phyloP scores from a whole-genome alignment of 1,140 invertebrate genomes.

The Arctopsyche grandis region DNA sequence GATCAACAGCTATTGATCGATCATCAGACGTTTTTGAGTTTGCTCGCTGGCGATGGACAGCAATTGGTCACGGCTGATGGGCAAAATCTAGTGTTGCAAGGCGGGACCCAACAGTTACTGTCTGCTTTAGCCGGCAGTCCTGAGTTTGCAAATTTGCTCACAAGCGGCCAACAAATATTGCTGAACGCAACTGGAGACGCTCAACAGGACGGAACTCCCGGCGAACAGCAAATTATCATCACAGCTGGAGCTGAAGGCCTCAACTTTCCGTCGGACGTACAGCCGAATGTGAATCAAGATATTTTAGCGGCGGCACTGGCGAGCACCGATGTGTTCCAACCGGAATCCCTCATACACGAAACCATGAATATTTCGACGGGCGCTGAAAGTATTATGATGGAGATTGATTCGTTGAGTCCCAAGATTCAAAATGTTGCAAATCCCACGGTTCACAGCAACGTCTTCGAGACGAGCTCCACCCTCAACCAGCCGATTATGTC shows the following conservation, averaged over 20 bases:
- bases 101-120: slow-evolving; percentile 46
- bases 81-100: slow-evolving; percentile 49
- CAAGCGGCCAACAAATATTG: slow-evolving; percentile 59
- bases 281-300: slow-evolving; percentile 70
- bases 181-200: slow-evolving; percentile 54
- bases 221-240: slow-evolving; percentile 56
- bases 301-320: slow-evolving; percentile 80
- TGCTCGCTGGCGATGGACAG: slow-evolving; percentile 48
- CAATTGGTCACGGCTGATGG: slow-evolving; percentile 44
- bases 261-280: slow-evolving; percentile 50
- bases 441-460: slow-evolving; percentile 66
- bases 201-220: slow-evolving; percentile 38
- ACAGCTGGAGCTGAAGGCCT: slow-evolving; percentile 56
- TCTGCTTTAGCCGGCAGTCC: slow-evolving; percentile 45
- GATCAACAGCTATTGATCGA: slow-evolving; percentile 56
- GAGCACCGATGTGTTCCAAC: slow-evolving; percentile 78
- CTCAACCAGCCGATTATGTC: slow-evolving; percentile 85
- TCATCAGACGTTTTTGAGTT: slow-evolving; percentile 53
- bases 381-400: slow-evolving; percentile 51
- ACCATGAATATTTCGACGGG: slow-evolving; percentile 40
- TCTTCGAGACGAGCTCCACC: slow-evolving; percentile 77
- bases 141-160: slow-evolving; percentile 38
- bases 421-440: slow-evolving; percentile 66
- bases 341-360: slow-evolving; percentile 64
- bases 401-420: slow-evolving; percentile 63